These are phyloP conservation scores for Aleiodes leptofemur DNA, from an alignment of 2,888 invertebrate species.

Conservation along the genomic window DNA sequence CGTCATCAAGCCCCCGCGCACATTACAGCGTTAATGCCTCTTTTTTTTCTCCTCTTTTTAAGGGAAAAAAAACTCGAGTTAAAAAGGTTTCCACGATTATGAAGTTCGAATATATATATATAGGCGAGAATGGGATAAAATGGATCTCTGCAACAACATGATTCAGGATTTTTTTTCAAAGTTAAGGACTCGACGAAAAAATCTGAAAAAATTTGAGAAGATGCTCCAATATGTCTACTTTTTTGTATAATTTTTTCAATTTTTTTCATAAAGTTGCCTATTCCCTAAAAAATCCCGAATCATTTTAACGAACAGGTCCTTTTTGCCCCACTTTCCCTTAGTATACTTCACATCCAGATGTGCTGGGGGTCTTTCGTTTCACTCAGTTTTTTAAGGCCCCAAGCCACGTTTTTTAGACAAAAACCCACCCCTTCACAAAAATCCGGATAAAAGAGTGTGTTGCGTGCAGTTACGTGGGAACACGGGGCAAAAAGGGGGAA, in stretches of 20 bases:
- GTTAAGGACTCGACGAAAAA: too few species aligned
- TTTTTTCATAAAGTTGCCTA: too few species aligned
- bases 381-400: neutral
- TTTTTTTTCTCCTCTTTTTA: neutral
- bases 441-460: conserved; percentile 21
- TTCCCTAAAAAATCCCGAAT: too few species aligned
- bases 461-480: conserved; percentile 42
- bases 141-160: too few species aligned
- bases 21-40: conserved; percentile 8
- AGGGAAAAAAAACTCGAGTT: conserved; percentile 38
- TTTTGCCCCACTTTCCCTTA: too few species aligned
- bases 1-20: neutral
- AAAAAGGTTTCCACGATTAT: conserved; percentile 50
- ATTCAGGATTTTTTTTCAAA: too few species aligned
- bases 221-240: too few species aligned
- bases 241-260: too few species aligned
- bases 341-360: conserved; percentile 21
- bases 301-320: too few species aligned
- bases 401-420: neutral
- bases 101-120: conserved; percentile 33
- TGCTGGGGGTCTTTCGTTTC: conserved; percentile 5
- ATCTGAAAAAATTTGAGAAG: too few species aligned
- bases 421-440: conserved; percentile 23
- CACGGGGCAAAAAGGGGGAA: neutral
- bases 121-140: too few species aligned